Conservation (phyloP, 2,113 vertebrate genomes). For the Chroicocephalus ridibundus region DNA sequence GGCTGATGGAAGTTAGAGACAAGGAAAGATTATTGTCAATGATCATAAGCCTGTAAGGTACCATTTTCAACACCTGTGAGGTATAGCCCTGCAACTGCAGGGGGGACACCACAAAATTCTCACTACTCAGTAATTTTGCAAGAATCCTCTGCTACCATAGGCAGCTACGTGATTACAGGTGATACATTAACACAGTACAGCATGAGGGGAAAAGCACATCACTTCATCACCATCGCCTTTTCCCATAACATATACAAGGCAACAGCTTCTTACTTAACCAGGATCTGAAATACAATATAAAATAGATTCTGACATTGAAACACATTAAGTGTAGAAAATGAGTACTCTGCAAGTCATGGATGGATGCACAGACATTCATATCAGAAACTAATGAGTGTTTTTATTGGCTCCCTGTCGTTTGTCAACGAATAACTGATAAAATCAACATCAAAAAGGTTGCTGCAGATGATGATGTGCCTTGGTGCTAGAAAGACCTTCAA, state of each 20-base stretch:
- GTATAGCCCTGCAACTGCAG: neutral
- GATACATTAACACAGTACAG: neutral
- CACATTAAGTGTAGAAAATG: neutral
- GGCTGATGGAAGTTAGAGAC: neutral
- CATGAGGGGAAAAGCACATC: neutral
- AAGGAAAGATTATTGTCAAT: neutral
- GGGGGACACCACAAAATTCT: neutral
- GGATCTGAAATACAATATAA: neutral
- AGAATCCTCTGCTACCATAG: neutral
- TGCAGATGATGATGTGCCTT: neutral
- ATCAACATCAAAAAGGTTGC: neutral
- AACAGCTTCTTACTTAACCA: neutral
- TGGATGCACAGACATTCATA: neutral
- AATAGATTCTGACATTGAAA: neutral
- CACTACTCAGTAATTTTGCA: neutral
- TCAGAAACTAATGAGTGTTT: slow-evolving; percentile 1
- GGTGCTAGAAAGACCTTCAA: neutral
- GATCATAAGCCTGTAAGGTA: neutral
- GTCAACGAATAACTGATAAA: neutral
- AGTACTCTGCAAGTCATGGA: neutral
- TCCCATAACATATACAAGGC: neutral
- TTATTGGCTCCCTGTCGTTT: neutral
- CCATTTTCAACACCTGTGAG: neutral
- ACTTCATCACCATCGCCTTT: neutral
- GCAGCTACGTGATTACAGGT: neutral